Evolutionary conservation across 2,113 vertebrate species (phyloP).

Genomic region (Lota lota): DNA sequence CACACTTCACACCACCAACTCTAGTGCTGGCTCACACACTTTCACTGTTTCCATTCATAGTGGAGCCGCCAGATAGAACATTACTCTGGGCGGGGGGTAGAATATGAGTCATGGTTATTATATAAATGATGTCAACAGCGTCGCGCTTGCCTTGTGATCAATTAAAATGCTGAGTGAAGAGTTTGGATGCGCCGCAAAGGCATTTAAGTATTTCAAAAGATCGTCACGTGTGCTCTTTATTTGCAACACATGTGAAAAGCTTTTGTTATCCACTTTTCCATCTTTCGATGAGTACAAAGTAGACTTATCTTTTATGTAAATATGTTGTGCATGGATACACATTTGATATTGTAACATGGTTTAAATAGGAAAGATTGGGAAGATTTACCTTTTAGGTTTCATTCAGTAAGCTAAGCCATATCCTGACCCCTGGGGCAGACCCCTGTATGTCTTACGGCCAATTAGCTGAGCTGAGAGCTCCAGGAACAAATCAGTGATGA

Average conservation of each 20-base stretch:
- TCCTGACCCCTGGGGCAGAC: slow-evolving; percentile 51
- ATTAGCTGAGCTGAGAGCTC: slow-evolving; percentile 26
- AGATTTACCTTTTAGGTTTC: slow-evolving; percentile 16
- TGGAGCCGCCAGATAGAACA: slow-evolving; percentile 48
- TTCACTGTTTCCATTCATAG: slow-evolving; percentile 55
- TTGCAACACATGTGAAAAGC: too few species aligned
- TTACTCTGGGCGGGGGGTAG: slow-evolving; percentile 39
- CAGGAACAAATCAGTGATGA: slow-evolving; percentile 28
- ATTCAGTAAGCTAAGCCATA: slow-evolving; percentile 37
- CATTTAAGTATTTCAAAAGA: background rate
- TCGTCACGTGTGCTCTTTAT: background rate
- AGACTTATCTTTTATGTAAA: too few species aligned
- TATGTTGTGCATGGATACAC: too few species aligned
- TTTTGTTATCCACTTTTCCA: too few species aligned
- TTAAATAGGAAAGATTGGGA: too few species aligned
- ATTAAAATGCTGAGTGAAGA: slow-evolving; percentile 23
- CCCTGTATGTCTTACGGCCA: slow-evolving; percentile 41
- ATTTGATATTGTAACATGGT: too few species aligned
- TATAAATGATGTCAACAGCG: slow-evolving; percentile 33
- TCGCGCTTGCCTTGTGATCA: slow-evolving; percentile 21
- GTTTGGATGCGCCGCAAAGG: slow-evolving; percentile 1
- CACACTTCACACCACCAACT: slow-evolving; percentile 4
- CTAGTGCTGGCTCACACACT: slow-evolving; percentile 30
- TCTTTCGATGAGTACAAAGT: too few species aligned
- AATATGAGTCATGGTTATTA: slow-evolving; percentile 47